Evolutionary conservation across 2,797 vertebrate species (phyloP), one percentile per base, ranked within the genome.

Genomic region (Fringilla coelebs): DNA sequence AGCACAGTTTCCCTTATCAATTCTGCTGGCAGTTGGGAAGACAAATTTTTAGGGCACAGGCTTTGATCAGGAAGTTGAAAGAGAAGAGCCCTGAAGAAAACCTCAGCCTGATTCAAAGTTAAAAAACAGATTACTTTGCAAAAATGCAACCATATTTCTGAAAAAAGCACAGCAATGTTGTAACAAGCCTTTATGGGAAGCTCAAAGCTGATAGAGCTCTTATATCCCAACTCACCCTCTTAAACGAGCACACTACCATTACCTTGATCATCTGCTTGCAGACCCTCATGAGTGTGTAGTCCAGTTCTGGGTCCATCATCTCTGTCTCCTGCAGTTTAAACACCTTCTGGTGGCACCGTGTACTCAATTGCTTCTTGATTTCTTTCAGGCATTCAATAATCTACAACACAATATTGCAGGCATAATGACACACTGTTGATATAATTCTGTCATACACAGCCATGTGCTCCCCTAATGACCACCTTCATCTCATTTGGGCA

Each of bases 251-350:
- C 19, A 36, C 21, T 21, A 5, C 17, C 26, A 45, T 95, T 95
- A 99, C 99, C 98, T 99, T 98, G 96, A 99, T 99, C 99, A 99
- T 99, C 96, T 99, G 98, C 94, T 99, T 99, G 98, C 99, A 99
- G 95, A 99, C 99, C 81, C 98, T 98, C 99, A 99, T 99, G 61
- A 99, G 99, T 0, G 99, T 99, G 61, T 99, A 99, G 97, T 99
- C 99, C 61, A 99, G 96, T 43, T 99, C 99, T 2, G 99, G 99
- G 89, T 99, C 99, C 94, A 99, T 99, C 99, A 99, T 99, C 96
- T 99, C 99, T 1, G 98, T 98, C 96, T 99, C 99, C 97, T 99
- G 99, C 34, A 99, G 98, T 93, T 98, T 99, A 94, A 99, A 99
- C 84, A 99, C 98, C 48, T 98, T 98, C 97, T 99, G 99, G 96